Evolutionary conservation across 2,797 vertebrate species (phyloP).

Genomic region (Sebastolobus altivelis): DNA sequence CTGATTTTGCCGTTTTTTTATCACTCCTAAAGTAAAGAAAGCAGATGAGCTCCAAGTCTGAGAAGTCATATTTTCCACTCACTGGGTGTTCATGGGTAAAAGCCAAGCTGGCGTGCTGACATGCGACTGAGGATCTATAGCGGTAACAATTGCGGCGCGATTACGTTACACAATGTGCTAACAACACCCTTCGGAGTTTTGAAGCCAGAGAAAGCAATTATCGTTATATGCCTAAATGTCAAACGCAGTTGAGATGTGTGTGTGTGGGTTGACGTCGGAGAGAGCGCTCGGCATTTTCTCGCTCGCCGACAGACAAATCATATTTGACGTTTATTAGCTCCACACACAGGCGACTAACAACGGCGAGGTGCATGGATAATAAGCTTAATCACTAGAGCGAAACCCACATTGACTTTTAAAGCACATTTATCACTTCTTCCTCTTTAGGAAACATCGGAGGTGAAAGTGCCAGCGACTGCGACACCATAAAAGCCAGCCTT

Average conservation of each 20-base stretch:
- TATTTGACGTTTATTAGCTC: slow-evolving; percentile 63
- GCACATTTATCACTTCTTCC: slow-evolving; percentile 36
- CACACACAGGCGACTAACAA: slow-evolving; percentile 37
- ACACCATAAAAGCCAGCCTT: slow-evolving; percentile 24
- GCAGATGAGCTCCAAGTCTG: slow-evolving; percentile 64
- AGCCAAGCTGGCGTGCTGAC: slow-evolving; percentile 51
- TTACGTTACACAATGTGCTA: slow-evolving; percentile 58
- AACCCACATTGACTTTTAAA: slow-evolving; percentile 53
- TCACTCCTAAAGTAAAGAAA: slow-evolving; percentile 64
- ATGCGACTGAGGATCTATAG: slow-evolving; percentile 35
- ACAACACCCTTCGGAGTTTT: slow-evolving; percentile 60
- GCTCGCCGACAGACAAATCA: slow-evolving; percentile 48
- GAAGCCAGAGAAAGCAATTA: slow-evolving; percentile 64
- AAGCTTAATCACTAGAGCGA: slow-evolving; percentile 49
- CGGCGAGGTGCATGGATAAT: slow-evolving; percentile 50
- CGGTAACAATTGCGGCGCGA: slow-evolving; percentile 36
- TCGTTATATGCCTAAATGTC: slow-evolving; percentile 68
- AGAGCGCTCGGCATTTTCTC: slow-evolving; percentile 30
- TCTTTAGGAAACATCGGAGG: slow-evolving; percentile 21
- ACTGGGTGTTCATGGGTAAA: slow-evolving; percentile 51
- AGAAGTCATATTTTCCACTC: slow-evolving; percentile 68
- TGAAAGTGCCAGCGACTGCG: neutral
- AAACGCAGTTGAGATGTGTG: slow-evolving; percentile 57
- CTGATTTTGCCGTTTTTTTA: slow-evolving; percentile 49
- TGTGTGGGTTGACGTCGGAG: slow-evolving; percentile 27